Evolutionary conservation across 2,888 invertebrate genomes (phyloP).

Genomic region (Dynastes tityus): DNA sequence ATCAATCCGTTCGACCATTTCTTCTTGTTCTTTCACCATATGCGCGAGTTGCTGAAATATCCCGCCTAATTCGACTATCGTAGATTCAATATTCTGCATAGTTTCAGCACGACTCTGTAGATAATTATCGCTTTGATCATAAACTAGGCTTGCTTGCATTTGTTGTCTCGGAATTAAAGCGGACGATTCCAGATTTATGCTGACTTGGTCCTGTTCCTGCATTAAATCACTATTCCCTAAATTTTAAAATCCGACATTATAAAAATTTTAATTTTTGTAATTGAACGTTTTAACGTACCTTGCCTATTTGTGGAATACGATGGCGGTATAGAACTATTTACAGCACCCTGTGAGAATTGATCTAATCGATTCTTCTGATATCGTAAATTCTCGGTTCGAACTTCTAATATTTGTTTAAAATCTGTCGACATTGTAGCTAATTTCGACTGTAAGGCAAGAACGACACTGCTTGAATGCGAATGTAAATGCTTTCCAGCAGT

Average conservation of each 20-base stretch:
- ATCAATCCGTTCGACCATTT: slow-evolving; percentile 98
- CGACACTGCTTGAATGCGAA: slow-evolving; percentile 94
- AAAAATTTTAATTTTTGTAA: not conserved
- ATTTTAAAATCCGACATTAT: not conserved
- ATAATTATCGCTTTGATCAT: slow-evolving; percentile 92
- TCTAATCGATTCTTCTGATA: slow-evolving; percentile 95
- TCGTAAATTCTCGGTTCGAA: slow-evolving; percentile 97
- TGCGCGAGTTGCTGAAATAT: slow-evolving; percentile 96
- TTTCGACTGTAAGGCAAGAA: slow-evolving; percentile 93
- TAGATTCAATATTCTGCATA: slow-evolving; percentile 99
- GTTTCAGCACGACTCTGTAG: slow-evolving; percentile 95
- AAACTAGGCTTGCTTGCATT: slow-evolving; percentile 81
- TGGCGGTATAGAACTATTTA: slow-evolving; percentile 77
- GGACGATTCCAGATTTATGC: slow-evolving; percentile 86
- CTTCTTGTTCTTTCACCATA: slow-evolving; percentile 99
- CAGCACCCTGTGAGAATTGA: slow-evolving; percentile 85
- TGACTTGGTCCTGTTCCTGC: slow-evolving; percentile 78
- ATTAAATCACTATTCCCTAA: slow-evolving; percentile 67
- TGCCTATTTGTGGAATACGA: slow-evolving; percentile 73
- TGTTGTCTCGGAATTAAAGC: slow-evolving; percentile 69
- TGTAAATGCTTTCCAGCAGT: slow-evolving; percentile 84
- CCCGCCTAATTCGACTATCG: slow-evolving; percentile 98
- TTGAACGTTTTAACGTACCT: slow-evolving; percentile 60
- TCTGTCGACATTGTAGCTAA: slow-evolving; percentile 97
- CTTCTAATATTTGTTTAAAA: slow-evolving; percentile 98